Percentiles rank a stretch among this genome's conserved stretches.
Conservation (phyloP, 2,888 invertebrate species). For the Oegoconia quadripuncta region DNA sequence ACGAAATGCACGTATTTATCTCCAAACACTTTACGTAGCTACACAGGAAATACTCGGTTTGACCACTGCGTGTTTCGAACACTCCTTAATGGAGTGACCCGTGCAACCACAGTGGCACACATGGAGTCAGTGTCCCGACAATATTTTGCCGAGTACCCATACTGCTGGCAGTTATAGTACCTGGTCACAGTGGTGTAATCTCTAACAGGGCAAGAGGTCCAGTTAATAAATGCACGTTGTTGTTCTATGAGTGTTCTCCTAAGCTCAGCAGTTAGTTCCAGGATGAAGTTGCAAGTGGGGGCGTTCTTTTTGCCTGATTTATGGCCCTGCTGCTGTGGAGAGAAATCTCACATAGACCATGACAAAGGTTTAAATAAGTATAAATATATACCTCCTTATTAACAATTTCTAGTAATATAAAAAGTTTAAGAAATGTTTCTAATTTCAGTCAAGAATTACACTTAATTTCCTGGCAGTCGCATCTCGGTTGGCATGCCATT, state of each 20-base stretch:
- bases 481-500: too few species aligned
- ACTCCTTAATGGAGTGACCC: constrained; percentile 1
- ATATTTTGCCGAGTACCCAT: constrained; percentile 5
- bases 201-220: constrained; percentile 1
- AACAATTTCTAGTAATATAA: too few species aligned
- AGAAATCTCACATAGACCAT: too few species aligned
- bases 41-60: too few species aligned
- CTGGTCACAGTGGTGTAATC: neutral
- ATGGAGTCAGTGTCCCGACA: neutral
- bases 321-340: too few species aligned
- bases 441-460: too few species aligned
- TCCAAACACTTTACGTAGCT: too few species aligned
- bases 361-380: too few species aligned
- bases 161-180: constrained; percentile 7
- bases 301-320: neutral
- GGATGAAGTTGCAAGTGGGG: constrained; percentile 1
- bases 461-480: too few species aligned
- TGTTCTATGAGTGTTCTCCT: neutral
- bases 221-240: constrained; percentile 1
- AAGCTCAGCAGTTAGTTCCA: neutral
- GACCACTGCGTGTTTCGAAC: neutral
- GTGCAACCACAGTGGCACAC: neutral
- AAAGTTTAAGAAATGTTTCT: too few species aligned
- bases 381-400: too few species aligned
- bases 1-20: too few species aligned